phyloP scores from a whole-genome alignment of 2,888 invertebrate species.

The Phortica magna region DNA sequence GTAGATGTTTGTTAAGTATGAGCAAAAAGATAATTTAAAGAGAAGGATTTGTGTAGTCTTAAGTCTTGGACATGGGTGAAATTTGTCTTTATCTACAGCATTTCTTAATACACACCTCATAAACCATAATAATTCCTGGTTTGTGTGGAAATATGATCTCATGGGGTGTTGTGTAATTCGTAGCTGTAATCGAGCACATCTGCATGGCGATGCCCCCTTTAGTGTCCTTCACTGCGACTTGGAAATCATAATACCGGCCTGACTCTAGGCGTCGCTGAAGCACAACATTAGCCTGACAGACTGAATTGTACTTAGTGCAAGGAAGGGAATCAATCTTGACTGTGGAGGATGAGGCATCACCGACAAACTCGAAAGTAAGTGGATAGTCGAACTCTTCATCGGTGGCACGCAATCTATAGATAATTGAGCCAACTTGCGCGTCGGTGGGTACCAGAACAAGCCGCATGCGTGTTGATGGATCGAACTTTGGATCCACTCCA shows the following conservation, averaged over 20 bases:
- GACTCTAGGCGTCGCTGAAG: conserved; percentile 87
- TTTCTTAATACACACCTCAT: conserved; percentile 82
- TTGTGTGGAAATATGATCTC: conserved; percentile 90
- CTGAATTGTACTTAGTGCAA: conserved; percentile 91
- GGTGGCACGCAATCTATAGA: conserved; percentile 91
- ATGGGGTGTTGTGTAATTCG: conserved; percentile 90
- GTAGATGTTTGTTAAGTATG: too few species aligned
- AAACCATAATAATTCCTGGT: conserved; percentile 86
- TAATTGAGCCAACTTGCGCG: conserved; percentile 89
- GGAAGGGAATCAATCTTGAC: conserved; percentile 89
- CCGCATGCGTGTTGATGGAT: conserved; percentile 89
- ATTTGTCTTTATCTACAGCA: not conserved
- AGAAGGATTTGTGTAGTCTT: not conserved
- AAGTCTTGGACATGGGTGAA: not conserved
- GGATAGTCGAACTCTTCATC: conserved; percentile 94
- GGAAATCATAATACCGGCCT: conserved; percentile 91
- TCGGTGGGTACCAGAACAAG: conserved; percentile 90
- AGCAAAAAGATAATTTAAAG: too few species aligned
- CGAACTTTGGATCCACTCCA: conserved; percentile 88
- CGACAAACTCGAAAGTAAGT: conserved; percentile 87
- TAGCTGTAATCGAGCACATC: conserved; percentile 89
- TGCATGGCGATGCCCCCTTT: conserved; percentile 87
- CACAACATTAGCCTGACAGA: conserved; percentile 93
- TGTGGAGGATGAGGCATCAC: conserved; percentile 86
- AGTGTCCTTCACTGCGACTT: conserved; percentile 85